Percentiles rank a stretch among this genome's conserved stretches.
phyloP scores from a whole-genome alignment of 2,113 vertebrate species.

The Cygnus atratus region DNA sequence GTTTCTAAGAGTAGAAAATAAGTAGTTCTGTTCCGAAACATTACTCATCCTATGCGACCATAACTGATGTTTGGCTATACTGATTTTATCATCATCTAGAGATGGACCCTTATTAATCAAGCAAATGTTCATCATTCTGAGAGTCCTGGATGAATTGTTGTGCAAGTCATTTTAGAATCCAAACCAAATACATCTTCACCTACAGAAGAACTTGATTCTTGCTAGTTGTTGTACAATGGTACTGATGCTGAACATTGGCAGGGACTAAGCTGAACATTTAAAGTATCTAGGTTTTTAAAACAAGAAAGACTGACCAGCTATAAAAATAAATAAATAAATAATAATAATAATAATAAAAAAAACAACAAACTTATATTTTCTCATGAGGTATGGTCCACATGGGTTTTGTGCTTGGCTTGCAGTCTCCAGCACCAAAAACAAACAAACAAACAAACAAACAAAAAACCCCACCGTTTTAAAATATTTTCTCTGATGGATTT shows the following conservation, averaged over 20 bases:
- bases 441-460: not conserved
- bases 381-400: not conserved
- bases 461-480: not conserved
- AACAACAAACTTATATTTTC: not conserved
- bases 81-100: not conserved
- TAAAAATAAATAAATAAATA: not conserved
- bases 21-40: not conserved
- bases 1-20: not conserved
- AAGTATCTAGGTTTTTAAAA: not conserved
- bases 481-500: not conserved
- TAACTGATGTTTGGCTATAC: not conserved
- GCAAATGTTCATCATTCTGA: not conserved
- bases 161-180: not conserved
- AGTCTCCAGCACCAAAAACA: not conserved
- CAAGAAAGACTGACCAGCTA: not conserved
- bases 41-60: rapidly evolving
- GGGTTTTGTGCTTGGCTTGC: not conserved
- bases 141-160: not conserved
- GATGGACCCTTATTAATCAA: not conserved
- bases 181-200: not conserved
- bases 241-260: not conserved
- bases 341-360: not conserved
- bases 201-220: not conserved
- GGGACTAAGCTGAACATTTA: not conserved
- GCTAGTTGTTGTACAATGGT: not conserved